These are phyloP conservation scores for Xanthorhoe spadicearia DNA, from an alignment of 2,888 invertebrate species.

Conservation along the genomic window DNA sequence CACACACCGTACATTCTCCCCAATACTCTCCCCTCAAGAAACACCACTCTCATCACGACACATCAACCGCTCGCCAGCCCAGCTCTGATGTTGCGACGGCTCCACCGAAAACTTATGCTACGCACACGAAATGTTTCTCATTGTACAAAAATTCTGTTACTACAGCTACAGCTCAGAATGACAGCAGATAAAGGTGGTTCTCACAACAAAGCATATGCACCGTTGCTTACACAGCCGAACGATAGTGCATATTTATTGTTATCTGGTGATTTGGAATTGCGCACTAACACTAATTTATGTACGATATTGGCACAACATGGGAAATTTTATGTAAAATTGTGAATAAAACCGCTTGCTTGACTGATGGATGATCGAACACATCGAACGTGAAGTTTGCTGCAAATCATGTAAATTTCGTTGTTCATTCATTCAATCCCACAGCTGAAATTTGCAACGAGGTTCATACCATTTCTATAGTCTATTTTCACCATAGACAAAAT, in stretches of 20 bases:
- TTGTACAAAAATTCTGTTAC: constrained; percentile 78
- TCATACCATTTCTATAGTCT: constrained; percentile 16
- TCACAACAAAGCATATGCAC: constrained; percentile 85
- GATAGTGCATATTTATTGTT: constrained; percentile 59
- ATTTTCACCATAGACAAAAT: background rate
- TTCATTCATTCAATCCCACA: constrained; percentile 13
- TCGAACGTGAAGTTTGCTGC: constrained; percentile 73
- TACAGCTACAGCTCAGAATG: constrained; percentile 73
- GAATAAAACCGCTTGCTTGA: constrained; percentile 80
- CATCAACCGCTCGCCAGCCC: constrained; percentile 61
- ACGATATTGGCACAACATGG: constrained; percentile 71
- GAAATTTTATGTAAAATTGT: constrained; percentile 70
- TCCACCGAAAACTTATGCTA: constrained; percentile 61
- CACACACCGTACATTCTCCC: constrained; percentile 81
- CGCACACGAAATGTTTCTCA: constrained; percentile 74
- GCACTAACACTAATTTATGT: constrained; percentile 61
- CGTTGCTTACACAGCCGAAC: constrained; percentile 71
- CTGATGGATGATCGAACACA: constrained; percentile 81
- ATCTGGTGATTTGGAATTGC: constrained; percentile 54
- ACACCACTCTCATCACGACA: constrained; percentile 77
- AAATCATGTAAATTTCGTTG: constrained; percentile 43
- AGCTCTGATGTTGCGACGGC: constrained; percentile 52
- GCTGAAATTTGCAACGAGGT: constrained; percentile 2
- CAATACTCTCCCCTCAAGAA: constrained; percentile 66
- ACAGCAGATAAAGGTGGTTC: constrained; percentile 84